Percentiles rank a stretch among this genome's conserved stretches.
These are phyloP conservation scores for Gonatopus flavifemur DNA, from an alignment of 1,140 invertebrate species.

Conservation along the genomic window DNA sequence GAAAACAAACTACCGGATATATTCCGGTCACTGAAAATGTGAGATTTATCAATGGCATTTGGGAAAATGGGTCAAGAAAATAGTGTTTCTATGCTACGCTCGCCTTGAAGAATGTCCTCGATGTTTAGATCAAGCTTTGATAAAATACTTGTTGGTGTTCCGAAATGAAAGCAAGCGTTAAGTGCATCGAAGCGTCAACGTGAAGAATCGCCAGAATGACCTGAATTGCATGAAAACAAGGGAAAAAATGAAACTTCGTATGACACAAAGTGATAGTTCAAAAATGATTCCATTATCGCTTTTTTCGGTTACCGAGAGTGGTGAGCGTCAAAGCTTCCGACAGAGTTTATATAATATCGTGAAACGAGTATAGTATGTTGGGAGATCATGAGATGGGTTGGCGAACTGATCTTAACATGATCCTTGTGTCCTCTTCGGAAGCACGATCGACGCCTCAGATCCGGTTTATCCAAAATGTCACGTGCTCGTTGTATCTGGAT, in stretches of 20 bases:
- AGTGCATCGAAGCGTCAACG: no score
- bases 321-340: background rate
- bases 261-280: background rate
- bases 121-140: no score
- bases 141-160: no score
- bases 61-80: no score
- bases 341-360: background rate
- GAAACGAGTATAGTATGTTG: constrained; percentile 9
- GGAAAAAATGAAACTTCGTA: background rate
- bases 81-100: no score
- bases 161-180: no score
- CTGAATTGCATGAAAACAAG: constrained; percentile 26
- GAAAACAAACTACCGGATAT: no score
- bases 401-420: constrained; percentile 31
- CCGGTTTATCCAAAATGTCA: constrained; percentile 28
- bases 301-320: background rate
- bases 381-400: constrained; percentile 31
- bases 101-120: no score
- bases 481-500: constrained; percentile 7
- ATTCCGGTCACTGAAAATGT: no score
- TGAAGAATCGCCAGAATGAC: constrained; percentile 21
- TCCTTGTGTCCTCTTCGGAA: constrained; percentile 34
- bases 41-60: no score
- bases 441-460: constrained; percentile 38
- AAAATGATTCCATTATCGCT: background rate